Evolutionary conservation across 2,797 vertebrate species (phyloP), one percentile per base, ranked within the genome.

Genomic region (Danio choprae): DNA sequence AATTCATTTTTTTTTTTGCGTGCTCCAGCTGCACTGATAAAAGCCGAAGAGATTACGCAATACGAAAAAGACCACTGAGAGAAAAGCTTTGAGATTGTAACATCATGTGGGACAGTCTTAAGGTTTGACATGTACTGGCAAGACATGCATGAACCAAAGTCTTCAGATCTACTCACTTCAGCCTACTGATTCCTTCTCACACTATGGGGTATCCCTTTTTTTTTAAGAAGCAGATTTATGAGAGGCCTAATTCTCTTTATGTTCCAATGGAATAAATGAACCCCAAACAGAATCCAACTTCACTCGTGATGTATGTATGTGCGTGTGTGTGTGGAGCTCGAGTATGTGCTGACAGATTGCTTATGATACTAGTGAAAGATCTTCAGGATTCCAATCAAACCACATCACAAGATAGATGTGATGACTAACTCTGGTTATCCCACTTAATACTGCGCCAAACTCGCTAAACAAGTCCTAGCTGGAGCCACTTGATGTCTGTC

Each of bases 401-500:
- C 63, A 77, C 65, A 48, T 59, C 51, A 58, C 16, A 46, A 11
- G 43, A 79, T 41, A 46, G 22, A 72, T 62, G n/a, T 18, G 10
- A 59, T 20, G 48, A 11, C 20, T 71, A 83, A 51, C 43, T 69
- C 29, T 38, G 15, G 46, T 73, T 78, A 55, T 69, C 48, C 79
- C 70, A 36, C 65, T 72, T 83, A 48, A 62, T 70, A 73, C 55
- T 13, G 41, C 4, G 48, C 20, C 72, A 76, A 59, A 51, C 62
- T 77, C 62, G 38, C 72, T 74, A 56, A 56, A 40, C 53, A 87
- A 91, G 86, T 90, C 90, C 88, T 69, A 86, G 84, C 84, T 79
- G 85, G 91, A 92, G 86, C 88, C 86, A 84, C 83, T 29, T 87
- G 86, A 91, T 88, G 92, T 91, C 88, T 90, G 92, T 92, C 92